phyloP scores from a whole-genome alignment of 2,888 invertebrate species.

The Cantharis flavilabris region DNA sequence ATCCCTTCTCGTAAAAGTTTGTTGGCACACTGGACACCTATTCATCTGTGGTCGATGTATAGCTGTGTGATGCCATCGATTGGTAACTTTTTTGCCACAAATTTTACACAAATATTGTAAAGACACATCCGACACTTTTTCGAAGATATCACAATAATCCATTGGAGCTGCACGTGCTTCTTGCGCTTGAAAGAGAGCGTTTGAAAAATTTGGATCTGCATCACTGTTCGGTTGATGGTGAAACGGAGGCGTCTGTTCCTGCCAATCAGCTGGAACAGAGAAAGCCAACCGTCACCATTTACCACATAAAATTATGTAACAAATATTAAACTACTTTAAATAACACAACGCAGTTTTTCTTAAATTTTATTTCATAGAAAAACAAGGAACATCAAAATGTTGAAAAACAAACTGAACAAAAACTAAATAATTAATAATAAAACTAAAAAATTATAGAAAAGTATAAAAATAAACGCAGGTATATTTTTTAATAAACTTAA shows the following conservation, averaged over 20 bases:
- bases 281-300: conserved; percentile 45
- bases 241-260: conserved; percentile 44
- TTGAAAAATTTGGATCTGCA: conserved; percentile 12
- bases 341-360: neutral
- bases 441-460: neutral
- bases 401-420: neutral
- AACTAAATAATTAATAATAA: neutral
- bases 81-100: conserved; percentile 69
- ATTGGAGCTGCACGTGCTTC: conserved; percentile 34
- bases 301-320: conserved; percentile 22
- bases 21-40: conserved; percentile 66
- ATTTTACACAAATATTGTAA: conserved; percentile 63
- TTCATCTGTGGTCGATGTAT: conserved; percentile 68
- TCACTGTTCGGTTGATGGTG: conserved; percentile 28
- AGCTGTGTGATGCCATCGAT: conserved; percentile 70
- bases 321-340: neutral
- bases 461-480: neutral
- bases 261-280: conserved; percentile 51
- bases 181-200: conserved; percentile 4
- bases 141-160: conserved; percentile 48
- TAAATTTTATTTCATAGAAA: neutral
- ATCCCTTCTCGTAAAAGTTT: conserved; percentile 68
- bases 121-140: conserved; percentile 42
- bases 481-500: neutral
- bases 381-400: neutral